Evolutionary conservation across 1,140 invertebrate genomes (phyloP), one percentile per base, ranked within the genome.

Genomic region (Euwallacea fornicatus): DNA sequence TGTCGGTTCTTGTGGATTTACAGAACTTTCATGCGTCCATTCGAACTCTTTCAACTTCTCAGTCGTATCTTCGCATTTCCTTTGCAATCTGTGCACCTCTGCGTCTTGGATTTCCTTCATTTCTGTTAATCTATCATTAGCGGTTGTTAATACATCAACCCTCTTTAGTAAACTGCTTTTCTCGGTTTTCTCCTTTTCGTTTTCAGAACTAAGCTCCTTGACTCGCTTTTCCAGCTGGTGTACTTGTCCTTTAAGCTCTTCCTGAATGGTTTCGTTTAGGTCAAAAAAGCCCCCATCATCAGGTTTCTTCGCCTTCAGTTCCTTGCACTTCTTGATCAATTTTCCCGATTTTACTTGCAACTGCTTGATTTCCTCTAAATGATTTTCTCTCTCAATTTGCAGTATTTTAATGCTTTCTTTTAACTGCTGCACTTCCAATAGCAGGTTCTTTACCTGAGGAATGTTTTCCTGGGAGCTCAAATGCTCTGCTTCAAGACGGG

Each of bases 81-180:
- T 86, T 77, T 90, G 87, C 80, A 88, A 88, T 0, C 85, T 75
- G 10, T 84, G 80, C 71, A 89, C 84, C 79, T 90, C 88, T 76
- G 83, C 84, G 73, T 93, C 91, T 81, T 92, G 88, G 69, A 89
- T 88, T 79, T 94, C 91, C 82, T 93, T 93, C 80, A 90, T 87
- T 77, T 93, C 91, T 3, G 88, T 80, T 74, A 93, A 86, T 59
- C 87, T 85, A 46, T 93, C 91, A 78, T 94, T 93, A n/a, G 91
- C 90, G 15, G 87, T 84, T 3, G 88, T 87, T 8, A 95, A 80
- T 7, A 91, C 85, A 72, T 93, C 92, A 62, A 93, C 85, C 79
- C 87, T 86, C 76, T 93, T 92, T 13, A 84, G 72, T 7, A 92
- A 76, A 73, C 83, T 83, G 68, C 89, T 88, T 76, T 89, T 91